These are phyloP conservation scores for Poecilobothrus nobilitatus DNA, from an alignment of 2,888 invertebrate species.

Conservation along the genomic window DNA sequence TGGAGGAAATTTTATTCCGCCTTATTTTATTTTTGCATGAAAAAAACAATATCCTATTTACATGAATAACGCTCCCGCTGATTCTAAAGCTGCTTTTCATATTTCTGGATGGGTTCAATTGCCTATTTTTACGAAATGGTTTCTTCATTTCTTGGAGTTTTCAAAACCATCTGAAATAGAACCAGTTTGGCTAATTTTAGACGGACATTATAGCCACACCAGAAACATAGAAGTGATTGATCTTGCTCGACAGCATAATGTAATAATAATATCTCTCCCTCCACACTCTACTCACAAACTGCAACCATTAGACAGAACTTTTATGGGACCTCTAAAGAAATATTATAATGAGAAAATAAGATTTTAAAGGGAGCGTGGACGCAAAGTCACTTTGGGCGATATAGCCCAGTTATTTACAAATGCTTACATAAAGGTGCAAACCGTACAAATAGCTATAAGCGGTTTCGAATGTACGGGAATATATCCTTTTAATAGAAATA, in stretches of 20 bases:
- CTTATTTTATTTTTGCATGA: conserved; percentile 10
- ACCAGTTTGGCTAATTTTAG: conserved; percentile 8
- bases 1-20: conserved; percentile 12
- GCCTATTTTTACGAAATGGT: neutral
- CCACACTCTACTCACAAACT: conserved; percentile 11
- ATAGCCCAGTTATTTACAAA: too few relatives aligned
- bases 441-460: too few relatives aligned
- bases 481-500: too few relatives aligned
- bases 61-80: conserved; percentile 17
- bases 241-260: conserved; percentile 7
- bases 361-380: too few relatives aligned
- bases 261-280: conserved; percentile 10
- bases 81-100: conserved; percentile 14
- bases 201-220: conserved; percentile 11
- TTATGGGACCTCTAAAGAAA: conserved; percentile 11
- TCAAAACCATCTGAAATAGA: conserved; percentile 8
- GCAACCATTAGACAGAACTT: conserved; percentile 11
- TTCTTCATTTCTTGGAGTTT: neutral
- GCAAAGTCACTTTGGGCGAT: too few relatives aligned
- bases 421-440: too few relatives aligned
- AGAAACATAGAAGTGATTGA: conserved; percentile 10
- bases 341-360: too few relatives aligned
- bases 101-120: conserved; percentile 6
- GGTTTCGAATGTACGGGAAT: too few relatives aligned
- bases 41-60: conserved; percentile 8